phyloP scores from a whole-genome alignment of 2,888 invertebrate species.

The Tetrapedia diversipes region DNA sequence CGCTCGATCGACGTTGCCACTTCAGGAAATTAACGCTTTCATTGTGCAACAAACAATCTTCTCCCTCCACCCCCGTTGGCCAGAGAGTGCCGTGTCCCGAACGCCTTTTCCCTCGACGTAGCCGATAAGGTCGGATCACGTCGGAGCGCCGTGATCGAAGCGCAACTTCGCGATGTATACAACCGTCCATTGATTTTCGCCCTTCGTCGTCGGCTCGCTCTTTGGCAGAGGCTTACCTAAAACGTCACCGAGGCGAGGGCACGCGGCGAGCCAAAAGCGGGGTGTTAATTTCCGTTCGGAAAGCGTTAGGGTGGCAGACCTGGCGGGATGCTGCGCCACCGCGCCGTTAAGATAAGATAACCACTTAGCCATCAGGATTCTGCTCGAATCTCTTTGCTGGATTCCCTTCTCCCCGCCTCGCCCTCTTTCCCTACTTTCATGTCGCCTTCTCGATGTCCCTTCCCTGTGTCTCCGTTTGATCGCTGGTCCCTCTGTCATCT shows the following conservation, averaged over 20 bases:
- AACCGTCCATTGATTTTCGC: constrained; percentile 79
- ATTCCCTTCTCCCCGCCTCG: constrained; percentile 2
- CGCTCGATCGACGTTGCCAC: constrained; percentile 40
- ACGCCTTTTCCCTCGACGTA: neutral
- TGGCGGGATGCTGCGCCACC: constrained; percentile 71
- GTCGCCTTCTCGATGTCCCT: neutral
- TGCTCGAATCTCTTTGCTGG: constrained; percentile 59
- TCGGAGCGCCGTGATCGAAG: constrained; percentile 2
- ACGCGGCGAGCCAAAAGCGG: constrained; percentile 47
- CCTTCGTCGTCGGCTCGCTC: constrained; percentile 58
- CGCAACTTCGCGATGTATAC: constrained; percentile 67
- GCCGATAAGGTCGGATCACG: constrained; percentile 39
- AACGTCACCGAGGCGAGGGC: constrained; percentile 36
- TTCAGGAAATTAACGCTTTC: constrained; percentile 77
- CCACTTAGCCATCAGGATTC: constrained; percentile 79
- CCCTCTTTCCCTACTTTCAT: neutral
- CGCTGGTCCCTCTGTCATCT: constrained; percentile 45
- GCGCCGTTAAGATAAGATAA: constrained; percentile 81
- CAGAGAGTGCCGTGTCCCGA: neutral
- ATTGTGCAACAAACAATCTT: constrained; percentile 73
- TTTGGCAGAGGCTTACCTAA: constrained; percentile 44
- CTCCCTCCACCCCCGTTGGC: no score
- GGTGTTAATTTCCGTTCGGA: constrained; percentile 82
- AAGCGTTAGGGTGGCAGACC: constrained; percentile 73
- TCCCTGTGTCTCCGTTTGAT: no score